These are phyloP conservation scores for Lacanobia oleracea DNA, from an alignment of 2,888 invertebrate species.

Conservation along the genomic window DNA sequence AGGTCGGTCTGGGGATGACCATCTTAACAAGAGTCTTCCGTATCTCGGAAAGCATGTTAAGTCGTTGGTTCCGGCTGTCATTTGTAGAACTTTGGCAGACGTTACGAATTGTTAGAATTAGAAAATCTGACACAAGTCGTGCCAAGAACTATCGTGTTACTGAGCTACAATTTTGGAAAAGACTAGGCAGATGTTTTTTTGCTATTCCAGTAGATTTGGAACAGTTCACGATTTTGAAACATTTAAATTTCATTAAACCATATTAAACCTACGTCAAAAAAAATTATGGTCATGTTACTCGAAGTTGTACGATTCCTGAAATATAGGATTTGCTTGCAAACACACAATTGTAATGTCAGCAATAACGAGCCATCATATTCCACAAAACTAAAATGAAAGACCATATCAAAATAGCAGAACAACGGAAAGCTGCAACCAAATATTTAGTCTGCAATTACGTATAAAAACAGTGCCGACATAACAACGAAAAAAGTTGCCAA, in stretches of 20 bases:
- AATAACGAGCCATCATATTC: background rate
- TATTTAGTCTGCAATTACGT: constrained; percentile 51
- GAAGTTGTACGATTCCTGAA: background rate
- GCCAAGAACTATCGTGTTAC: no score
- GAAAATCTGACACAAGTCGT: no score
- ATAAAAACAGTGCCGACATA: constrained; percentile 33
- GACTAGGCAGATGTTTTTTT: no score
- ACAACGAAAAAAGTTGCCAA: constrained; percentile 53
- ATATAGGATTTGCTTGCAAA: background rate
- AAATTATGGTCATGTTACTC: background rate
- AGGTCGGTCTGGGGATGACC: no score
- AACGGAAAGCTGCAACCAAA: constrained; percentile 44
- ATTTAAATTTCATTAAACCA: constrained; percentile 1
- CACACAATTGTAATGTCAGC: background rate
- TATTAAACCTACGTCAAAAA: background rate
- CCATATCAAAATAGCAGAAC: constrained; percentile 6
- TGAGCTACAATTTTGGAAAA: no score
- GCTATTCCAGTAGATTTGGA: background rate
- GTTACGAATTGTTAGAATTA: no score
- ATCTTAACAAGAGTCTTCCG: no score
- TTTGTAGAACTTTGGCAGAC: no score
- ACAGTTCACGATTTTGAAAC: background rate
- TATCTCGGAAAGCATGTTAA: no score
- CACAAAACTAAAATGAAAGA: constrained; percentile 3
- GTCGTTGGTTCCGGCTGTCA: no score